Evolutionary conservation across 2,797 vertebrate species (phyloP).

Genomic region (Pogoniulus pusillus): DNA sequence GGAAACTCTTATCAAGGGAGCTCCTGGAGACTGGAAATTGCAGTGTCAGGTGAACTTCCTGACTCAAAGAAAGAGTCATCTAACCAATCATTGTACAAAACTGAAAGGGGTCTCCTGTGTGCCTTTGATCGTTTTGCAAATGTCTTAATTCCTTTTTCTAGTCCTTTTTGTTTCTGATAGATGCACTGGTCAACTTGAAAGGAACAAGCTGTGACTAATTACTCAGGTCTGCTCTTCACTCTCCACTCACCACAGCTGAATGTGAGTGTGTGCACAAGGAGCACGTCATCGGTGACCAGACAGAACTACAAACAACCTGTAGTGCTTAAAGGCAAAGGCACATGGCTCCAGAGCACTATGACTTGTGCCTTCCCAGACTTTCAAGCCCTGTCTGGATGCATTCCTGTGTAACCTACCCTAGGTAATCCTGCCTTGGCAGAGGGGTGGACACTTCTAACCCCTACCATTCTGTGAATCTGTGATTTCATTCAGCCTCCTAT

Average conservation of each 20-base stretch:
- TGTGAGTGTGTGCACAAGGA: neutral
- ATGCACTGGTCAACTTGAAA: neutral
- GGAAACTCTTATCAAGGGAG: neutral
- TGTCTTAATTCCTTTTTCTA: conserved; percentile 20
- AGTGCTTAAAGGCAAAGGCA: neutral
- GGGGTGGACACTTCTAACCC: no score
- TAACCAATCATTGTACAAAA: conserved; percentile 35
- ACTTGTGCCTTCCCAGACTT: neutral
- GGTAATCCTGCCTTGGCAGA: no score
- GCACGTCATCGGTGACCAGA: neutral
- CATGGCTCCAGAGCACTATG: fast-evolving
- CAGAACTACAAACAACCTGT: neutral
- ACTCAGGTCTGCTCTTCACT: neutral
- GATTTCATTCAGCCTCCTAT: neutral
- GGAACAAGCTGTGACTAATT: conserved; percentile 6
- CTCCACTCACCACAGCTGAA: neutral
- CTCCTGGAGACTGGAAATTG: conserved; percentile 1
- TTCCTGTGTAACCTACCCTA: no score
- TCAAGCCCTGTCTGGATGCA: no score
- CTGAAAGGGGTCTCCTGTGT: neutral
- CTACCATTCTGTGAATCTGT: no score
- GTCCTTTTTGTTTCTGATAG: neutral
- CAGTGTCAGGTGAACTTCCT: neutral
- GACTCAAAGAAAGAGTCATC: neutral
- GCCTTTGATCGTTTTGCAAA: conserved; percentile 35